Percentiles rank a stretch among this genome's conserved stretches.
Evolutionary conservation across 2,888 invertebrate genomes (phyloP).

Genomic region (Dasysyrphus albostriatus): DNA sequence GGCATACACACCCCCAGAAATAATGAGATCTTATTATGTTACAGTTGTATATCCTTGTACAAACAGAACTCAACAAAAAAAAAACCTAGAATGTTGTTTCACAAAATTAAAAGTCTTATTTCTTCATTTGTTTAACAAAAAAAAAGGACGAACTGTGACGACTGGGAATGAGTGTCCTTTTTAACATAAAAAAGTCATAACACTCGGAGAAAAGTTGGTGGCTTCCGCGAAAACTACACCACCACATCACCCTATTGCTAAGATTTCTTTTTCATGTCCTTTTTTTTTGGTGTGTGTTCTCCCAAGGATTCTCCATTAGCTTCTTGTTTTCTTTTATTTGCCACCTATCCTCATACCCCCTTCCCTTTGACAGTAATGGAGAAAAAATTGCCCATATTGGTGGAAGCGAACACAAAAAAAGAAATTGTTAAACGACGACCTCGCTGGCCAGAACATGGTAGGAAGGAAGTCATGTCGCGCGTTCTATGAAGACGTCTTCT

Average conservation of each 20-base stretch:
- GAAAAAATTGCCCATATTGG: constrained; percentile 72
- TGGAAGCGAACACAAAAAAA: constrained; percentile 26
- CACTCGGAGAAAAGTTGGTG: constrained; percentile 55
- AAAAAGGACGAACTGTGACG: not conserved
- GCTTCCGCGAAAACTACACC: constrained; percentile 40
- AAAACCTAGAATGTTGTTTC: constrained; percentile 77
- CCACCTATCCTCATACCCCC: constrained; percentile 41
- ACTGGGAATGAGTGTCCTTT: constrained; percentile 66
- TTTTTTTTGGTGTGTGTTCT: constrained; percentile 25
- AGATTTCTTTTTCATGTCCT: constrained; percentile 69
- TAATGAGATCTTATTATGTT: constrained; percentile 74
- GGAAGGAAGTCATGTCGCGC: constrained; percentile 70
- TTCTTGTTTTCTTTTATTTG: constrained; percentile 66
- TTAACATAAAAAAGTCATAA: constrained; percentile 76
- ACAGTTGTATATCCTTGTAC: constrained; percentile 68
- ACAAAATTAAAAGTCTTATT: constrained; percentile 80
- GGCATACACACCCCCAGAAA: constrained; percentile 48
- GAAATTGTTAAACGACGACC: not conserved
- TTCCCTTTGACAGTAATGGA: constrained; percentile 50
- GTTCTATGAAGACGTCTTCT: constrained; percentile 43
- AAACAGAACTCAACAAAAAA: constrained; percentile 77
- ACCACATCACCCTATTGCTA: constrained; percentile 2
- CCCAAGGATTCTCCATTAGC: constrained; percentile 73
- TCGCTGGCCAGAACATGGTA: constrained; percentile 33
- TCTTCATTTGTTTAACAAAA: constrained; percentile 68